Percentiles rank a stretch among this genome's conserved stretches.
Conservation (phyloP, 2,797 vertebrate genomes). For the Anableps anableps region DNA sequence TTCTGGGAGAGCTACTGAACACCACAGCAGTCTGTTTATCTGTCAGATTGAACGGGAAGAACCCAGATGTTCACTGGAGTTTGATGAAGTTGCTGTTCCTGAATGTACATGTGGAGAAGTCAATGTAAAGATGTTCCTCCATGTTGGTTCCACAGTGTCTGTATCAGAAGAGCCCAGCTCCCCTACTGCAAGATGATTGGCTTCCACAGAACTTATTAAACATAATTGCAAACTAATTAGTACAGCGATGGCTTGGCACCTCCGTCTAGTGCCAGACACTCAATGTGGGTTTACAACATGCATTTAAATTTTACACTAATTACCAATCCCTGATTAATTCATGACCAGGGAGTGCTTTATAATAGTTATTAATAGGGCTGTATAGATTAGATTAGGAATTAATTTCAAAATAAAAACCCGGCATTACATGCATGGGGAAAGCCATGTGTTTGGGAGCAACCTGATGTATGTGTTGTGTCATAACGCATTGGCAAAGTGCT, state of each 20-base stretch:
- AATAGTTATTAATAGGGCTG: slow-evolving; percentile 85
- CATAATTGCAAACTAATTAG: slow-evolving; percentile 89
- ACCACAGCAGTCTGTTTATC: not conserved
- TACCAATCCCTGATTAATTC: slow-evolving; percentile 84
- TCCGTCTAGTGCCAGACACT: slow-evolving; percentile 82
- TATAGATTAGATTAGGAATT: slow-evolving; percentile 85
- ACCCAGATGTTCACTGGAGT: not conserved
- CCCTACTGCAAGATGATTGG: slow-evolving; percentile 75
- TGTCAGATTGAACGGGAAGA: not conserved
- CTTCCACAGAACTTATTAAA: slow-evolving; percentile 86
- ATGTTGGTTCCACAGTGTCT: slow-evolving; percentile 45
- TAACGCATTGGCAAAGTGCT: slow-evolving; percentile 55
- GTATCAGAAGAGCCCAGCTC: slow-evolving; percentile 65
- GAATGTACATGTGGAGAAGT: not conserved
- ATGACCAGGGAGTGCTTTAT: slow-evolving; percentile 80
- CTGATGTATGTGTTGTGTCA: slow-evolving; percentile 71
- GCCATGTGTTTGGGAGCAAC: slow-evolving; percentile 61
- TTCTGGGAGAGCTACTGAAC: not conserved
- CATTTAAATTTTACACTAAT: slow-evolving; percentile 87
- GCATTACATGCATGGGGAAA: slow-evolving; percentile 75
- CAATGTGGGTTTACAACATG: slow-evolving; percentile 83
- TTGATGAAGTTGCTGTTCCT: not conserved
- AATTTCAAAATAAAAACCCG: slow-evolving; percentile 81
- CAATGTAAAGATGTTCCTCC: slow-evolving; percentile 35
- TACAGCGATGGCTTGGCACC: slow-evolving; percentile 84